These are phyloP conservation scores for Epizoanthus rinbou DNA, from an alignment of 92 coral and sea anemone genomes.

Conservation along the genomic window DNA sequence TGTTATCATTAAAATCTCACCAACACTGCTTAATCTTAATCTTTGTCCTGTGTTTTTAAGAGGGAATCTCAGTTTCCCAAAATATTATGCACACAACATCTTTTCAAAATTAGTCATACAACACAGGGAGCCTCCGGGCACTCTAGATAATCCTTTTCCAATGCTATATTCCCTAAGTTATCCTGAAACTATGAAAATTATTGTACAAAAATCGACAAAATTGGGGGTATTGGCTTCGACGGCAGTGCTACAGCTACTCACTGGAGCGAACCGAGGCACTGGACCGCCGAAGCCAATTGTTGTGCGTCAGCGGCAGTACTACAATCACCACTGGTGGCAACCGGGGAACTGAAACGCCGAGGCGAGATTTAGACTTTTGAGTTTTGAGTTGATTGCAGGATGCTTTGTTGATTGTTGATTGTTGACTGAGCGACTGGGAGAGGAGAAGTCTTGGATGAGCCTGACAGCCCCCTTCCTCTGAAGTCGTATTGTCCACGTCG, in stretches of 20 bases:
- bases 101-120: background rate
- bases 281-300: slow-evolving; percentile 3
- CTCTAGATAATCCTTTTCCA: no score
- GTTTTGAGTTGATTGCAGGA: background rate
- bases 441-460: slow-evolving; percentile 32
- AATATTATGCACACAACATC: no score
- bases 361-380: no score
- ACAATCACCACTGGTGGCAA: no score
- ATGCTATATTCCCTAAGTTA: no score
- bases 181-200: no score
- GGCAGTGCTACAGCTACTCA: slow-evolving; percentile 7
- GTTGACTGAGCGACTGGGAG: slow-evolving; percentile 4
- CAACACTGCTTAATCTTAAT: no score
- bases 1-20: no score
- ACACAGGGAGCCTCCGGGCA: background rate
- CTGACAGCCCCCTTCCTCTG: slow-evolving; percentile 34
- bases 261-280: slow-evolving; percentile 18
- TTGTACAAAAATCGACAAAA: background rate
- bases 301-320: background rate
- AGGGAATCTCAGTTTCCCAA: no score
- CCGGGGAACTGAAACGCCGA: no score
- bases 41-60: no score
- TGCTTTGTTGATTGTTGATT: background rate
- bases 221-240: slow-evolving; percentile 27
- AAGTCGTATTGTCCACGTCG: slow-evolving; percentile 23